Evolutionary conservation across 2,113 vertebrate genomes (phyloP).

Genomic region (Manacus vitellinus): DNA sequence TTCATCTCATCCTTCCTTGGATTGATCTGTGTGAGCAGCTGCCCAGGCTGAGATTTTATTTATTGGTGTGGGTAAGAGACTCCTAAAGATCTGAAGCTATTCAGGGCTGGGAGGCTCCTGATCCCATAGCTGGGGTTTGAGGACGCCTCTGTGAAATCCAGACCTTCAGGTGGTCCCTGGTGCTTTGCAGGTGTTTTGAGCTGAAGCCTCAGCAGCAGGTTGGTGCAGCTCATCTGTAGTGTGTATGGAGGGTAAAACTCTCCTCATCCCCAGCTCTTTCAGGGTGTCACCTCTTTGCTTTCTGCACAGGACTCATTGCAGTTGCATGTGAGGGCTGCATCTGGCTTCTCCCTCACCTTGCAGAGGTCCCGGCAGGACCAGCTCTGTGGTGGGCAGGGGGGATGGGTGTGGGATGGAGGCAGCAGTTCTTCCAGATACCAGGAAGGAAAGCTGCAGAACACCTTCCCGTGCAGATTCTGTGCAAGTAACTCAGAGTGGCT

Average conservation of each 20-base stretch:
- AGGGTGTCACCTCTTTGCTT: neutral
- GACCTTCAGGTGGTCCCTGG: neutral
- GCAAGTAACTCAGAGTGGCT: accelerated
- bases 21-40: neutral
- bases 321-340: neutral
- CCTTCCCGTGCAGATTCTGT: neutral
- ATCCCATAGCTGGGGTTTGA: neutral
- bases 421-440: accelerated
- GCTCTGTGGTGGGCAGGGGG: neutral
- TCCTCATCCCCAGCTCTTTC: neutral
- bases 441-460: neutral
- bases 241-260: accelerated
- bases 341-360: neutral
- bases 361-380: neutral
- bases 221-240: neutral
- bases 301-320: neutral
- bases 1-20: neutral
- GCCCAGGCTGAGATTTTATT: neutral
- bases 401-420: accelerated
- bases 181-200: neutral
- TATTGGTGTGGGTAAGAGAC: neutral
- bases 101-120: neutral
- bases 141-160: neutral
- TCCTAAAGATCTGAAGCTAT: neutral
- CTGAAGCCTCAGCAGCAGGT: neutral